These are phyloP conservation scores for Prunella fulvescens DNA, from an alignment of 2,113 vertebrate genomes.

Conservation along the genomic window DNA sequence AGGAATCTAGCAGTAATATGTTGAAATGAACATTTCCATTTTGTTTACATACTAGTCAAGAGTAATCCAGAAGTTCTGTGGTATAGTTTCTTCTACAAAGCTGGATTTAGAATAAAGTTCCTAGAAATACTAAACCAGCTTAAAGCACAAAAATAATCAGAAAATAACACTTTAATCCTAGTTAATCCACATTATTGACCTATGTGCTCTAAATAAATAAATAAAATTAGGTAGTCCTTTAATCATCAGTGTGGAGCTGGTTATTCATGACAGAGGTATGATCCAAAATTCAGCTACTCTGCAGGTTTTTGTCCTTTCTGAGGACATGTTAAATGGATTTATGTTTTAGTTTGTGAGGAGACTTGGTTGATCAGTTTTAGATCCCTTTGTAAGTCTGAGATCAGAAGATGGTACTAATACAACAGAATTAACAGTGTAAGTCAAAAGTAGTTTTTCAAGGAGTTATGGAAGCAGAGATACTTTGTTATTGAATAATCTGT, in stretches of 20 bases:
- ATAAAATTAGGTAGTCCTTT: slow-evolving; percentile 1
- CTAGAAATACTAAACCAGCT: slow-evolving; percentile 51
- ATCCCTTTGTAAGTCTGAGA: background rate
- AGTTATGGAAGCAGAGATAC: background rate
- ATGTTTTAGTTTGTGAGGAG: slow-evolving; percentile 20
- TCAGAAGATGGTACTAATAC: background rate
- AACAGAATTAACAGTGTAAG: background rate
- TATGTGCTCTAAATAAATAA: slow-evolving; percentile 11
- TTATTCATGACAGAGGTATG: background rate
- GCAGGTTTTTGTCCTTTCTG: background rate
- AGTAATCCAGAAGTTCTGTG: background rate
- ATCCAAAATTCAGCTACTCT: slow-evolving; percentile 6
- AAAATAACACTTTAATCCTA: slow-evolving; percentile 66
- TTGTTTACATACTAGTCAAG: background rate
- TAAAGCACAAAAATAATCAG: slow-evolving; percentile 65
- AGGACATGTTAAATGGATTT: background rate
- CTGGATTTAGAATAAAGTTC: slow-evolving; percentile 51
- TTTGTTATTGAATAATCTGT: background rate
- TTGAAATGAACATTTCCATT: background rate
- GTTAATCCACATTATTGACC: slow-evolving; percentile 69
- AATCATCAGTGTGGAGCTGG: slow-evolving; percentile 2
- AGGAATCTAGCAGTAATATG: background rate
- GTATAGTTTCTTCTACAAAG: slow-evolving; percentile 24
- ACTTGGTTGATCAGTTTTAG: background rate
- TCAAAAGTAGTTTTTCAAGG: background rate